phyloP scores from a whole-genome alignment of 92 coral and sea anemone species.

The Epizoanthus rinbou region DNA sequence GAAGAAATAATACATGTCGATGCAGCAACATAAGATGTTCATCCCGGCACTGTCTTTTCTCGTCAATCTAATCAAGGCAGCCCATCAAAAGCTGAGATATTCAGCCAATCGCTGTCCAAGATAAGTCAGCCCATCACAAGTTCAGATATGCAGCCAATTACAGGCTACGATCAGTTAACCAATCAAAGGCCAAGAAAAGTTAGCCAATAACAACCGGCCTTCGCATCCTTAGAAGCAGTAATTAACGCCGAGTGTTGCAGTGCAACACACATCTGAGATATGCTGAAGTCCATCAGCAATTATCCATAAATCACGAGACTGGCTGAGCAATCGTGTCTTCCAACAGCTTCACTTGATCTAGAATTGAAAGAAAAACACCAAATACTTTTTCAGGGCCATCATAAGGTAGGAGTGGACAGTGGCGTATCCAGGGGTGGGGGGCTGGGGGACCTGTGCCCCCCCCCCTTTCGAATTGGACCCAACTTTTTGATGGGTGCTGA shows the following conservation, averaged over 20 bases:
- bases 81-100: not conserved
- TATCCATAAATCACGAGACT: not conserved
- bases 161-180: not conserved
- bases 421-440: too few relatives aligned
- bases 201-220: not conserved
- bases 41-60: too few relatives aligned
- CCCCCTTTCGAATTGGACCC: too few relatives aligned
- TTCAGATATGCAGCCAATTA: not conserved
- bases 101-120: not conserved
- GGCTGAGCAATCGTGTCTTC: slow-evolving; percentile 63
- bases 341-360: slow-evolving; percentile 73
- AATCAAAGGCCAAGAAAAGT: not conserved
- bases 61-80: not conserved
- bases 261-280: not conserved
- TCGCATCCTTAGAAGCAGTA: not conserved
- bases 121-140: not conserved
- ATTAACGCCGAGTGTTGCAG: not conserved
- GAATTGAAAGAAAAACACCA: slow-evolving; percentile 6
- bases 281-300: not conserved
- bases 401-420: not conserved
- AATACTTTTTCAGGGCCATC: not conserved
- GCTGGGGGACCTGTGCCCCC: too few relatives aligned
- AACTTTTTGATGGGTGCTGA: too few relatives aligned
- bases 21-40: not conserved
- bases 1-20: not conserved